Evolutionary conservation across 2,888 invertebrate species (phyloP).

Genomic region (Hemaris fuciformis): DNA sequence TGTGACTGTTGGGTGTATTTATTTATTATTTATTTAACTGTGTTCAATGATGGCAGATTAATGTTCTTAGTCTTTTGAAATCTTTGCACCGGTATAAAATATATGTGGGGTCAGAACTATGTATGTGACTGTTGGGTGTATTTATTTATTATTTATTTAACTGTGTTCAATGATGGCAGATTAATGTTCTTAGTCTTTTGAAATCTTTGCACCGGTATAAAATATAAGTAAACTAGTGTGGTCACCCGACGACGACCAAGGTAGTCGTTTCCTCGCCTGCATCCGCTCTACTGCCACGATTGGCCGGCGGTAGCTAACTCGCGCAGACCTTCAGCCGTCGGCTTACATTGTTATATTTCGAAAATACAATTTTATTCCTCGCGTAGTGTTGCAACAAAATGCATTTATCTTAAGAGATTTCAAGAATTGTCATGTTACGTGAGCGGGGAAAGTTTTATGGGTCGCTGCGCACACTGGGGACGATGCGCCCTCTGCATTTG

Average conservation of each 20-base stretch:
- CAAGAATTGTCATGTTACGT: not conserved
- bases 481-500: not conserved
- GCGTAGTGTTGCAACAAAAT: not conserved
- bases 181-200: too few species aligned
- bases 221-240: too few species aligned
- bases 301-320: not conserved
- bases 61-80: too few species aligned
- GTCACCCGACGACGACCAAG: not conserved
- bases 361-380: conserved; percentile 2
- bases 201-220: too few species aligned
- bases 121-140: too few species aligned
- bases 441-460: not conserved
- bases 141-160: too few species aligned
- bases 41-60: too few species aligned
- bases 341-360: conserved; percentile 1
- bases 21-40: too few species aligned
- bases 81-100: too few species aligned
- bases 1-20: too few species aligned
- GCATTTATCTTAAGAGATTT: conserved; percentile 7
- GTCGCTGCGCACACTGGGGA: not conserved
- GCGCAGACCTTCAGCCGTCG: not conserved
- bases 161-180: too few species aligned
- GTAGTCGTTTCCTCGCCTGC: not conserved
- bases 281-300: not conserved
- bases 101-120: too few species aligned